Percentiles rank a stretch among this genome's conserved stretches.
These are phyloP conservation scores for Crypturellus undulatus DNA, from an alignment of 2,113 vertebrate species.

Conservation along the genomic window DNA sequence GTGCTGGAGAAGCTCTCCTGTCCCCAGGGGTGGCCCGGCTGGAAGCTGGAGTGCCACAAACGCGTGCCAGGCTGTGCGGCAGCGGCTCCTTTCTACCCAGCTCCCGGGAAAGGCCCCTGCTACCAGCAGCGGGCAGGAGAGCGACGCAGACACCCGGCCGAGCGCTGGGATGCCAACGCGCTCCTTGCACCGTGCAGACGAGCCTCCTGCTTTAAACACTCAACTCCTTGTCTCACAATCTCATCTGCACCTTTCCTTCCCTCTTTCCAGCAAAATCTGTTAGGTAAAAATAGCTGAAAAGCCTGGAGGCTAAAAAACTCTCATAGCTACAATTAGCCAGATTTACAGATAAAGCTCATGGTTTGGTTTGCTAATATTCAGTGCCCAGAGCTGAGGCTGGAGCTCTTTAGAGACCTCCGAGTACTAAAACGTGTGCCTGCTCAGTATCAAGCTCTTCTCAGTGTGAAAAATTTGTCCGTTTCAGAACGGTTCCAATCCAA, in stretches of 20 bases:
- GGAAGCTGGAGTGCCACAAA: background rate
- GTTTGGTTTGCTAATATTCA: background rate
- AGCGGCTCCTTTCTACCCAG: background rate
- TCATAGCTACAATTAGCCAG: background rate
- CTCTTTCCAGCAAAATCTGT: background rate
- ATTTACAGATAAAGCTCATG: background rate
- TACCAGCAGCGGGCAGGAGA: background rate
- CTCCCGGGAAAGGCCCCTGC: background rate
- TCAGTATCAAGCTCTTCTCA: background rate
- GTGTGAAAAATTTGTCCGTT: rapidly evolving
- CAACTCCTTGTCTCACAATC: background rate
- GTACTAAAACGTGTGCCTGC: background rate
- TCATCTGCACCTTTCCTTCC: background rate
- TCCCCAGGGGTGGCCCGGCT: background rate
- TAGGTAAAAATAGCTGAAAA: background rate
- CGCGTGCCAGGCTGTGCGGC: background rate
- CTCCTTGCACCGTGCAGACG: background rate
- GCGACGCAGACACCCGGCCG: background rate
- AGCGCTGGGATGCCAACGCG: background rate
- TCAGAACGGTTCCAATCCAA: background rate
- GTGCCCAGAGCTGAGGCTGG: background rate
- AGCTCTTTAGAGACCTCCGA: background rate
- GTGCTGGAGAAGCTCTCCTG: background rate
- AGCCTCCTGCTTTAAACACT: background rate
- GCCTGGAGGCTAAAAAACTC: background rate